Evolutionary conservation across 2,888 invertebrate species (phyloP).

Genomic region (Tanypteryx hageni): DNA sequence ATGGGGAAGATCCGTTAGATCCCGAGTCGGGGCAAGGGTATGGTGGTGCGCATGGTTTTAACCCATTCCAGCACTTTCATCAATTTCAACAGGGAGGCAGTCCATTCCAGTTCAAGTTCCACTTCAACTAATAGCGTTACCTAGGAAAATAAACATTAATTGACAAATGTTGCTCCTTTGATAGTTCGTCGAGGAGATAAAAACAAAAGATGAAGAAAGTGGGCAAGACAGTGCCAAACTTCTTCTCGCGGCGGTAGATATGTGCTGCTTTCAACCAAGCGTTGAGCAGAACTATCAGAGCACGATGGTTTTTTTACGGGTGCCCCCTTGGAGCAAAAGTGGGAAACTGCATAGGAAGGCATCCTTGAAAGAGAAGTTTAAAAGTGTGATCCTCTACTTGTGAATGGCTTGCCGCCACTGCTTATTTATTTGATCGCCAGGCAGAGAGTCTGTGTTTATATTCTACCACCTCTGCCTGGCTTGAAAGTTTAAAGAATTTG

Average conservation of each 20-base stretch:
- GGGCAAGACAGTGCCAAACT: not conserved
- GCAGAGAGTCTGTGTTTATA: not conserved
- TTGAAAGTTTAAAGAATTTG: not conserved
- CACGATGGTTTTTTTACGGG: too few species aligned
- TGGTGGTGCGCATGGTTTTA: conserved; percentile 77
- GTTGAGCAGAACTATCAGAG: too few species aligned
- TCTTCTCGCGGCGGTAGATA: not conserved
- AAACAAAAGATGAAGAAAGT: not conserved
- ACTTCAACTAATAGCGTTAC: conserved; percentile 86
- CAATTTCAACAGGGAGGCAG: conserved; percentile 88
- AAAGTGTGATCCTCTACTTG: too few species aligned
- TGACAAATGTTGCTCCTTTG: not conserved
- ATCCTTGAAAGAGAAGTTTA: too few species aligned
- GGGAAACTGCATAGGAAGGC: too few species aligned
- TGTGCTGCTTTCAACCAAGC: too few species aligned
- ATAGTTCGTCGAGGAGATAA: not conserved
- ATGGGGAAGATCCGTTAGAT: conserved; percentile 97
- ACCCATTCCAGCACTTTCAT: conserved; percentile 85
- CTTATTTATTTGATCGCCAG: conserved; percentile 31
- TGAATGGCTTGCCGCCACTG: not conserved
- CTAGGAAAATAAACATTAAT: not conserved
- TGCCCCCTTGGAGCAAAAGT: too few species aligned
- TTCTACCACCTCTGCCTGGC: conserved; percentile 4
- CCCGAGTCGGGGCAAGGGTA: conserved; percentile 87
- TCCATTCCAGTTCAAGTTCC: conserved; percentile 98